A percentile compares a stretch with the other conserved stretches of the same genome.
Evolutionary conservation across 2,888 invertebrate species (phyloP).

Genomic region (Acanthosepion pharaonis): DNA sequence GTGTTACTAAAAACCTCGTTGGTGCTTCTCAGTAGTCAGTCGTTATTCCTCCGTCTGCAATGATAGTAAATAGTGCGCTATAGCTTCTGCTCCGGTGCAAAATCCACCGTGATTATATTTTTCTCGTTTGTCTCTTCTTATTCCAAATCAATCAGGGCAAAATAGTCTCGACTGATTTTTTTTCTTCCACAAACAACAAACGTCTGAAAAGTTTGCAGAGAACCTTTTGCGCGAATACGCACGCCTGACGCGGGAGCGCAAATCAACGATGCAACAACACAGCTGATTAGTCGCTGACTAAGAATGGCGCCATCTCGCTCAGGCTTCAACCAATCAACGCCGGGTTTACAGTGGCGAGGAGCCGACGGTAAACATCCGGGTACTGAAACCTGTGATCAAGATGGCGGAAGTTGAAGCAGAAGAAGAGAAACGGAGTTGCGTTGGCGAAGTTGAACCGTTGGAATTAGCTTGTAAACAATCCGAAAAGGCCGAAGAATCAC

Average conservation of each 20-base stretch:
- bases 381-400: slow-evolving; percentile 54
- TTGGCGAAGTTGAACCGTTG: neutral
- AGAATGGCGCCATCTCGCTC: slow-evolving; percentile 36
- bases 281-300: slow-evolving; percentile 15
- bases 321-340: slow-evolving; percentile 52
- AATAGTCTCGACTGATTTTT: neutral
- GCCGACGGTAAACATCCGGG: slow-evolving; percentile 52
- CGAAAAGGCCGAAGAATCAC: neutral
- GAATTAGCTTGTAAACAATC: slow-evolving; percentile 38
- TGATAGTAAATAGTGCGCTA: neutral
- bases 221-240: slow-evolving; percentile 53
- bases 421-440: neutral
- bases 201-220: slow-evolving; percentile 55
- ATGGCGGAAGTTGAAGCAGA: slow-evolving; percentile 61
- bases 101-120: neutral
- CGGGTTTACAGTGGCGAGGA: slow-evolving; percentile 33
- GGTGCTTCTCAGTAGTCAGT: neutral
- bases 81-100: neutral
- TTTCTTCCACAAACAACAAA: slow-evolving; percentile 40
- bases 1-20: neutral
- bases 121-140: neutral
- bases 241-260: slow-evolving; percentile 49
- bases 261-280: neutral
- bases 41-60: slow-evolving; percentile 11
- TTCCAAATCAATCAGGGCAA: neutral